These are phyloP conservation scores for Drosophila ananassae DNA, from an alignment of 1,140 invertebrate genomes.

Conservation along the genomic window DNA sequence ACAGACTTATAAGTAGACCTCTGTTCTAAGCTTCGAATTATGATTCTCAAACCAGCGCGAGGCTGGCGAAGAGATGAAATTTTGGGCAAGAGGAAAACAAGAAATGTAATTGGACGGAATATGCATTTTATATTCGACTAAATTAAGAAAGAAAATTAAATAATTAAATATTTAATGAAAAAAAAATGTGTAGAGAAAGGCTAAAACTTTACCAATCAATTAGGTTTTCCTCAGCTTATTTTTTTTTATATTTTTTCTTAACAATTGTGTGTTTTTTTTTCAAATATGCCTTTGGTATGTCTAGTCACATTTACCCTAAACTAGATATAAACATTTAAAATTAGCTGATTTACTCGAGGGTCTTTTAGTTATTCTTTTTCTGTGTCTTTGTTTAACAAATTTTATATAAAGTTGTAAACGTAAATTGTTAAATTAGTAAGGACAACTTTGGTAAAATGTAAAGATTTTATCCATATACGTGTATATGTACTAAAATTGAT, in stretches of 20 bases:
- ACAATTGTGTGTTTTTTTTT: constrained; percentile 52
- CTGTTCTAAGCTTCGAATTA: constrained; percentile 45
- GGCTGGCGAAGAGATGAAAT: constrained; percentile 29
- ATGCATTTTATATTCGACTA: constrained; percentile 76
- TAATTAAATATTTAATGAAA: constrained; percentile 31
- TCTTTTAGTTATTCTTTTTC: constrained; percentile 33
- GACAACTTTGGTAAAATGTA: constrained; percentile 83
- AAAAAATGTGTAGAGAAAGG: constrained; percentile 23
- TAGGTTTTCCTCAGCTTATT: constrained; percentile 36
- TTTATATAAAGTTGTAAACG: constrained; percentile 55
- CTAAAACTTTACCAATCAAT: constrained; percentile 50
- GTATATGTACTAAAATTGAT: constrained; percentile 54
- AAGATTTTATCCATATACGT: constrained; percentile 46
- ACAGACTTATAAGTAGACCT: constrained; percentile 53
- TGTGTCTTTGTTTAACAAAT: constrained; percentile 61
- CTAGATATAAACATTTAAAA: constrained; percentile 62
- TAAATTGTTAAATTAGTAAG: constrained; percentile 76
- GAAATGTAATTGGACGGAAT: constrained; percentile 82
- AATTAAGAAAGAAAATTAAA: constrained; percentile 60
- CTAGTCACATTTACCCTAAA: constrained; percentile 74
- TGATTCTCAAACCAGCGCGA: constrained; percentile 29
- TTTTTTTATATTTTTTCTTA: constrained; percentile 40
- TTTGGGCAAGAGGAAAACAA: constrained; percentile 73
- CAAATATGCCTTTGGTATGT: constrained; percentile 83
- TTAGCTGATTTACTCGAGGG: constrained; percentile 45